Base-by-base conservation (phyloP, 2,888 invertebrate genomes). In the Eupelmus urozonus region DNA sequence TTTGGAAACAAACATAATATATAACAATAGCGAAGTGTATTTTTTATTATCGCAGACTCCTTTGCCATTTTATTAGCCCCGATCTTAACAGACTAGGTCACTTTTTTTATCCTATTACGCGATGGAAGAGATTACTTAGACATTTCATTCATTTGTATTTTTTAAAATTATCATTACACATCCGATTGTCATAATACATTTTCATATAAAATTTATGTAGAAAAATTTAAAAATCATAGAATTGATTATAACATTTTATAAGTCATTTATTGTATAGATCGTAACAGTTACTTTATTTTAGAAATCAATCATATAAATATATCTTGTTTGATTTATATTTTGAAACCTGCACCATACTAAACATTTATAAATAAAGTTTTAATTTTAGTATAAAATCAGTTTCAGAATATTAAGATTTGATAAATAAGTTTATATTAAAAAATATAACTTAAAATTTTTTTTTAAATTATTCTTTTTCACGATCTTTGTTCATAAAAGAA, bases 1-100 rank as follows among this genome's bases (percentile, higher is more conserved):
- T 75, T 80, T 80, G 62, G 59, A 78, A 80, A 75, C 80, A 80
- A 80, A 75, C 69, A 77, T 72, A 75, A 80, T 80, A 78, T 40
- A 67, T 75, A 80, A 78, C 75, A 76, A 69, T 72, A 72, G 75
- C 59, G 55, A 67, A 72, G 40, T 72, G 72, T 27, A 66, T 65
- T 59, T 67, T 9, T 74, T 71, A 27, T 70, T 42, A 63, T 66
- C 63, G 49, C 71, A n/a, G n/a, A 74, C 40, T 77, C 23, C 27
- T 77, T 76, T 70, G 34, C 59, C 27, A 20, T 45, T 66, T 80
- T 45, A 69, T 66, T 69, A 72, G 51, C 66, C 29, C 69, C 72
- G 62, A 67, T 72, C 45, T 80, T 62, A 72, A 9, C 20, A 75
- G 75, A 78, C 80, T 80, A 74, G 73, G 70, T 80, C 55, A 80